These are phyloP conservation scores for Drosophila kokeensis DNA, from an alignment of 2,888 invertebrate species.

Conservation along the genomic window DNA sequence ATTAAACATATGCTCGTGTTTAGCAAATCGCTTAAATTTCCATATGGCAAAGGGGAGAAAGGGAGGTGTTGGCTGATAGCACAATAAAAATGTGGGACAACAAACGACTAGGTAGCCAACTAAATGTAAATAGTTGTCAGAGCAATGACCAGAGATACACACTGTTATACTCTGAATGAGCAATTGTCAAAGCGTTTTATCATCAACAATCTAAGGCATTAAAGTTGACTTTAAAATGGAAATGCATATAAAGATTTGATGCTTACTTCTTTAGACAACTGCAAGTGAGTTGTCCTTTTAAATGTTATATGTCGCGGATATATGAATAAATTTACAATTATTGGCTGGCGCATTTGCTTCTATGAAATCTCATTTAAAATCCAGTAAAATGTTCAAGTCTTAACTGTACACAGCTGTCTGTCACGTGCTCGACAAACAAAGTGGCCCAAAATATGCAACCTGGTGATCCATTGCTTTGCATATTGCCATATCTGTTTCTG, in stretches of 20 bases:
- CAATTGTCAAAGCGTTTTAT: background rate
- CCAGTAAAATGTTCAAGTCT: background rate
- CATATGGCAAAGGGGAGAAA: conserved; percentile 55
- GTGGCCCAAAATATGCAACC: conserved; percentile 16
- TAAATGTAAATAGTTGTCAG: conserved; percentile 9
- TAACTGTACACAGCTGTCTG: conserved; percentile 14
- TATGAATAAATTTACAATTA: conserved; percentile 18
- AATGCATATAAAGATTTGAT: background rate
- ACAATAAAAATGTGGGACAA: conserved; percentile 27
- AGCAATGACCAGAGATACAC: background rate
- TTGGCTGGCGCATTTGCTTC: background rate
- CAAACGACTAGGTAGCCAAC: conserved; percentile 26
- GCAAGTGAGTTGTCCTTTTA: background rate
- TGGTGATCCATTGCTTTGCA: conserved; percentile 20
- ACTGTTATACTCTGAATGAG: background rate
- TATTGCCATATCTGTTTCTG: background rate
- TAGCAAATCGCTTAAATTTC: conserved; percentile 64
- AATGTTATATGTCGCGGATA: background rate
- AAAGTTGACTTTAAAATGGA: background rate
- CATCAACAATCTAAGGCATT: background rate
- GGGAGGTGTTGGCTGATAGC: conserved; percentile 2
- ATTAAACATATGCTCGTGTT: conserved; percentile 68
- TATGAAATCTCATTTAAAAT: conserved; percentile 17
- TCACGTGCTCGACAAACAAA: background rate
- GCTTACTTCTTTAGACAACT: background rate